Evolutionary conservation across 2,113 vertebrate genomes (phyloP).

Genomic region (Opisthocomus hoazin): DNA sequence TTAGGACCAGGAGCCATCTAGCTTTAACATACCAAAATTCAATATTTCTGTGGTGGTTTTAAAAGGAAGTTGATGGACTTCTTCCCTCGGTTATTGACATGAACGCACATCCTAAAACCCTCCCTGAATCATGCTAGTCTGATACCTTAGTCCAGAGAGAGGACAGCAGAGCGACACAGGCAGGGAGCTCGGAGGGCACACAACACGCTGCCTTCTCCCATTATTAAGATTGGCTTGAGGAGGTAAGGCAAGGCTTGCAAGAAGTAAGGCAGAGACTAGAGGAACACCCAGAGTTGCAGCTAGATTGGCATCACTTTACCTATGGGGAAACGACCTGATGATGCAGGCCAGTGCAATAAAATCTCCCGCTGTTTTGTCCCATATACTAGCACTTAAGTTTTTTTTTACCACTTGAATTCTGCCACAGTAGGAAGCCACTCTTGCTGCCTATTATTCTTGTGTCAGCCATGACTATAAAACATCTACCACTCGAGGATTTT

Average conservation of each 20-base stretch:
- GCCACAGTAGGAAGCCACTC: background rate
- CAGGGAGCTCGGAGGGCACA: background rate
- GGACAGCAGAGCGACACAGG: background rate
- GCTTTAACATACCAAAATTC: background rate
- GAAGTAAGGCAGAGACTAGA: background rate
- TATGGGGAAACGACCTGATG: background rate
- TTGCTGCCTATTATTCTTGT: background rate
- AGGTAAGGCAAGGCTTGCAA: background rate
- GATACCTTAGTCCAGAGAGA: background rate
- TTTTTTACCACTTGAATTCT: background rate
- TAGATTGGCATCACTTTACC: background rate
- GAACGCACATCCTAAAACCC: background rate
- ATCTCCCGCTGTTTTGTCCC: background rate
- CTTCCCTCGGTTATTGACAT: background rate
- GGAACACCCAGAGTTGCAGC: background rate
- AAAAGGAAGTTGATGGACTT: background rate
- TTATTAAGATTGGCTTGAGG: background rate
- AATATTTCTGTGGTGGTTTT: background rate
- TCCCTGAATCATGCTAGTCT: background rate
- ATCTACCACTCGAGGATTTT: background rate
- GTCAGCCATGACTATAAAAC: background rate
- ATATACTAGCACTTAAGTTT: background rate
- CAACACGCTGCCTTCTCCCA: fast-evolving
- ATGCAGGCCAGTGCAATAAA: background rate
- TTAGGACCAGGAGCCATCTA: background rate